A percentile compares a stretch with the other conserved stretches of the same genome.
phyloP scores from a whole-genome alignment of 2,113 vertebrate species.

The Notothenia coriiceps region DNA sequence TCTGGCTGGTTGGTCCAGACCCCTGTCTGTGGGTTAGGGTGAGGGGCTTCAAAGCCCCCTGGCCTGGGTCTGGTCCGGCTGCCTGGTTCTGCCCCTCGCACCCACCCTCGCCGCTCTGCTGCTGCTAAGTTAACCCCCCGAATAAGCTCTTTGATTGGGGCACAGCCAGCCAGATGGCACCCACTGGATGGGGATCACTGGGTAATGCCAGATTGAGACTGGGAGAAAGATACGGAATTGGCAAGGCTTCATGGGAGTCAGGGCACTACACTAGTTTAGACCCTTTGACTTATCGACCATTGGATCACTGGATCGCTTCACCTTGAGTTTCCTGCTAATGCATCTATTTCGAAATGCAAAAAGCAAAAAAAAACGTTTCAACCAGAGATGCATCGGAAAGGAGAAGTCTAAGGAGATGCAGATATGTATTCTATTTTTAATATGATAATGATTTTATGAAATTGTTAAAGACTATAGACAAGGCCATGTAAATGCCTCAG shows the following conservation, averaged over 20 bases:
- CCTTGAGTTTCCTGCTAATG: not conserved
- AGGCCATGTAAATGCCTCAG: too few species aligned
- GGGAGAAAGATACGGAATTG: constrained; percentile 52
- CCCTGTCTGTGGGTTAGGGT: constrained; percentile 66
- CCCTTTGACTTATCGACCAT: not conserved
- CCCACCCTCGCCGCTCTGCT: constrained; percentile 55
- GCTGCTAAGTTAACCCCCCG: constrained; percentile 69
- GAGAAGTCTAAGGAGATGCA: not conserved
- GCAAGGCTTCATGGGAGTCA: constrained; percentile 42
- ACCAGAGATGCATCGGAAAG: not conserved
- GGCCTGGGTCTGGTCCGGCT: constrained; percentile 55
- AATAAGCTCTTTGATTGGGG: constrained; percentile 70
- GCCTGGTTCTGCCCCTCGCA: constrained; percentile 53
- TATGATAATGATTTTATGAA: not conserved
- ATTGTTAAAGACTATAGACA: too few species aligned
- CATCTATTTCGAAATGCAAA: not conserved
- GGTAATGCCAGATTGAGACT: constrained; percentile 70
- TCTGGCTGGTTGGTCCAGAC: constrained; percentile 62
- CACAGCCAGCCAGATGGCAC: constrained; percentile 81
- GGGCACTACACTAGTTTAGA: not conserved
- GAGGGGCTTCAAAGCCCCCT: constrained; percentile 72
- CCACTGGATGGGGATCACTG: constrained; percentile 62
- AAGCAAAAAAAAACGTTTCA: constrained; percentile 2
- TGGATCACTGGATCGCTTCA: not conserved
- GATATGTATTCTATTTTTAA: not conserved